Percentiles rank a stretch among this genome's conserved stretches.
Conservation (phyloP, 2,113 vertebrate species). For the Dascyllus trimaculatus region DNA sequence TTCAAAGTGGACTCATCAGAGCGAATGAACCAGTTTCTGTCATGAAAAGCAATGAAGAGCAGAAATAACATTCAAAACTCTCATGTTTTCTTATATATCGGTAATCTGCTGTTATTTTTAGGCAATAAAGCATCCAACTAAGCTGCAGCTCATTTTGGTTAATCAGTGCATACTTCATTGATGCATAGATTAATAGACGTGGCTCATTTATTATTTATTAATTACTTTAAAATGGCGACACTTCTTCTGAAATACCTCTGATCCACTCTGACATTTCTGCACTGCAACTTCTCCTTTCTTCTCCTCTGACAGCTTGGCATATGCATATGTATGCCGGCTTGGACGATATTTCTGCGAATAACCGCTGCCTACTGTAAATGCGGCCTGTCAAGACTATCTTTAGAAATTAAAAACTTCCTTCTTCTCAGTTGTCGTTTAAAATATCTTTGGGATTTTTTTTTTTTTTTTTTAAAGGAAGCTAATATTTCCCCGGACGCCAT, state of each 20-base stretch:
- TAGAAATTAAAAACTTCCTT: neutral
- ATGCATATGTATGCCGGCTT: neutral
- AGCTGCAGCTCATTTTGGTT: neutral
- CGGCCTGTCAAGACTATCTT: neutral
- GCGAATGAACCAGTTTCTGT: neutral
- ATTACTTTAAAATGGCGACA: neutral
- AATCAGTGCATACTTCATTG: neutral
- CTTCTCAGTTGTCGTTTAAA: constrained; percentile 20
- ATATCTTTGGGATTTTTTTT: neutral
- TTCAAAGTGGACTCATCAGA: neutral
- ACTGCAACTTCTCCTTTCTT: neutral
- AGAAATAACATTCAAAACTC: neutral
- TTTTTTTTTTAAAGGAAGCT: neutral
- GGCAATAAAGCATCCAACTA: no score
- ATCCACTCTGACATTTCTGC: neutral
- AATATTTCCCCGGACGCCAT: constrained; percentile 35
- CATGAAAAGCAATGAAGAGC: neutral
- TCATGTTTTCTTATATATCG: no score
- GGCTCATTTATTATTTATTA: neutral
- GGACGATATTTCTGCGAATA: neutral
- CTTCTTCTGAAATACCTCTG: no score
- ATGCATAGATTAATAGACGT: neutral
- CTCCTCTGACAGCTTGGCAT: neutral
- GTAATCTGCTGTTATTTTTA: neutral
- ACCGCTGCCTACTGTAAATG: neutral